phyloP scores from a whole-genome alignment of 2,888 invertebrate genomes.

The Tipula confusa region DNA sequence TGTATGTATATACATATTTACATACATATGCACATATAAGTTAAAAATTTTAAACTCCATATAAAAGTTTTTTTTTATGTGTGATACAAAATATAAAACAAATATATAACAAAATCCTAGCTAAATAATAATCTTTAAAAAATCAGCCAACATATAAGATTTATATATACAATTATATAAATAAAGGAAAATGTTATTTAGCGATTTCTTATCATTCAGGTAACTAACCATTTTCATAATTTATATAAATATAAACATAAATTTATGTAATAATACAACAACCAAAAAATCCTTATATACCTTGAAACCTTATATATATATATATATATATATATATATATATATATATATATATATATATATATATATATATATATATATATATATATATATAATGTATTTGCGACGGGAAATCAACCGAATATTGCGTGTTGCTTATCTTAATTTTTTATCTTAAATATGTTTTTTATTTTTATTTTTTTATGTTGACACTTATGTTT shows the following conservation, averaged over 20 bases:
- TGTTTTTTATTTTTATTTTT: too few species aligned
- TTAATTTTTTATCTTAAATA: slow-evolving; percentile 32
- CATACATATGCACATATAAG: slow-evolving; percentile 31
- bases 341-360: too few species aligned
- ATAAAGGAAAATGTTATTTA: not conserved
- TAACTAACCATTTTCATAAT: not conserved
- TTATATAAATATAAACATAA: not conserved
- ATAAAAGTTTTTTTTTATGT: not conserved
- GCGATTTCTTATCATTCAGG: not conserved
- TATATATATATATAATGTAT: not conserved
- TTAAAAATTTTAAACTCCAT: slow-evolving; percentile 26
- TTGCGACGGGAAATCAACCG: not conserved
- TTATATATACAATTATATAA: not conserved
- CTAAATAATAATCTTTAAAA: not conserved
- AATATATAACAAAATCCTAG: not conserved
- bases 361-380: too few species aligned
- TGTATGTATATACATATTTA: slow-evolving; percentile 28
- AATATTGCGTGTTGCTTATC: slow-evolving; percentile 32
- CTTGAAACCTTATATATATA: not conserved
- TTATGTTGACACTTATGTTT: slow-evolving; percentile 33
- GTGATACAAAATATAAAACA: not conserved
- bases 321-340: too few species aligned
- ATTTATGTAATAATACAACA: not conserved
- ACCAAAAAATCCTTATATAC: not conserved
- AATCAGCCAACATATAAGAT: not conserved